Evolutionary conservation across 1,140 invertebrate species (phyloP), one percentile per base, ranked within the genome.

Genomic region (Drosophila setifemur): DNA sequence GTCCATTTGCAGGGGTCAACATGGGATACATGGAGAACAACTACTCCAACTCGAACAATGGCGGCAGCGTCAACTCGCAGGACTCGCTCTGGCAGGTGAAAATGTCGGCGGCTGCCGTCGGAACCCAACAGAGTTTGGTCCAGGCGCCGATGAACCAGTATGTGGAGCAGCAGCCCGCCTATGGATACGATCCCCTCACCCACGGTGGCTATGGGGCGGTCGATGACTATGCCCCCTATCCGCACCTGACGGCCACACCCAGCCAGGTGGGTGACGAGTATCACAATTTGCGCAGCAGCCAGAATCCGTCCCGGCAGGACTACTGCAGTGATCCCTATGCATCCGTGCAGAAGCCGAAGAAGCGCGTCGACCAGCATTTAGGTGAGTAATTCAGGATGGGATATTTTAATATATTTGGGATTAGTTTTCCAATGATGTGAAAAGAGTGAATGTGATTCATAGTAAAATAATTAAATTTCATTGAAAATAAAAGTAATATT

Each of bases 51-150:
- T 97, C 96, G 45, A 96, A 97, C 91, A 97, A 97, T 91, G 96
- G 96, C 16, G 96, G 97, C 44, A 97, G 96, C 50, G 96, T 98
- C 28, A 97, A 98, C 91, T 97, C 96, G 0, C 97, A 98, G 90
- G 97, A 98, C 90, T 97, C 96, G n/a, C 92, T 98, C 69, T 98
- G 96, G 96, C 96, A 97, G 91, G 95, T 97, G 93, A 97, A 97
- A 91, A 95, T 95, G 92, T 95, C 94, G 0, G 95, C 94, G 3
- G 94, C 94, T 1, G 93, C 93, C 37, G 81, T 86, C 14, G 93
- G 93, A 45, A 93, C 92, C 87, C 93, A 93, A 58, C 93, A 92
- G 9, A 92, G 92, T 25, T 91, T 93, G 44, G 91, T 93, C 53
- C 90, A 90, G 82, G 81, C 90, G 18, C 90, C 91, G 44, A 77